Conservation (phyloP, 2,888 invertebrate genomes). For the Frankliniella intonsa region DNA sequence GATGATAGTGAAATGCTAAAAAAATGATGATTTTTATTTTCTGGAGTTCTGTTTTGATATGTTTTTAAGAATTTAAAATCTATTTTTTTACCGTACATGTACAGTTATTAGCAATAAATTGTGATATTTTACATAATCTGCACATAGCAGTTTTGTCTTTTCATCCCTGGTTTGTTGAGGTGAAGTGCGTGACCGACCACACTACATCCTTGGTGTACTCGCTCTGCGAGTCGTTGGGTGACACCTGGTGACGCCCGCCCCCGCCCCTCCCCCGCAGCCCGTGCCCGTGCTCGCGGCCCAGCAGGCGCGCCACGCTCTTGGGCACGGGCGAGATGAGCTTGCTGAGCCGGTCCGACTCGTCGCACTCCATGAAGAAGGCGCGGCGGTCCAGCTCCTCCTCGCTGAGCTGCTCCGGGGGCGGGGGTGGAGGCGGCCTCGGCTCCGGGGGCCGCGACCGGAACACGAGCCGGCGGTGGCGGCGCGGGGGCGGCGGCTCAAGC, state of each 20-base stretch:
- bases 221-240: not conserved
- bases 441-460: conserved; percentile 1
- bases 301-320: not conserved
- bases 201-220: not conserved
- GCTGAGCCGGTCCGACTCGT: not conserved
- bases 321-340: conserved; percentile 3
- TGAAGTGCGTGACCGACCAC: not conserved
- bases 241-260: not conserved
- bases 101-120: no score
- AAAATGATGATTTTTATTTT: not conserved
- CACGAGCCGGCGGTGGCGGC: not conserved
- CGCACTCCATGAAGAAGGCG: not conserved
- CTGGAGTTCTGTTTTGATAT: not conserved
- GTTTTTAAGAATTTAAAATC: not conserved
- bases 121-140: no score
- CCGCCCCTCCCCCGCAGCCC: not conserved
- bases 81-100: no score
- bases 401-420: conserved; percentile 4
- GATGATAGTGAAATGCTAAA: not conserved
- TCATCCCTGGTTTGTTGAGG: no score
- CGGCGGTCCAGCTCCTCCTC: not conserved
- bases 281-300: not conserved
- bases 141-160: no score
- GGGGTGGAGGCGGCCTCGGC: not conserved
- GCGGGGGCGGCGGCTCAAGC: conserved; percentile 6